Evolutionary conservation across 2,113 vertebrate genomes (phyloP), one percentile per base, ranked within the genome.

Genomic region (Onychostruthus taczanowskii): DNA sequence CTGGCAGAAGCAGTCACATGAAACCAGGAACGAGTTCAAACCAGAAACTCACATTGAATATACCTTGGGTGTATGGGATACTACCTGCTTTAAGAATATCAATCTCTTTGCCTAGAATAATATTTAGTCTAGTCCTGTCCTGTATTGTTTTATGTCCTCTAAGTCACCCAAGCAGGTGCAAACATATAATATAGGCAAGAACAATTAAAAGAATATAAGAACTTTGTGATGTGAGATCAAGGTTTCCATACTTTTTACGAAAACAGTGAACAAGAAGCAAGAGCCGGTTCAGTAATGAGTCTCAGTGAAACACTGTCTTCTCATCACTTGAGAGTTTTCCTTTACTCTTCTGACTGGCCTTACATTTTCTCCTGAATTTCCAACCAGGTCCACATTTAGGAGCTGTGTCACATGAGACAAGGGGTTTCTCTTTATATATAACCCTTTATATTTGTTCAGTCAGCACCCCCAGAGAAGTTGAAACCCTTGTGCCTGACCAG

Each of bases 401-500:
- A 44, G 6, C 6, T 22, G 9, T 61, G 33, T 37, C 44, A 35
- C 27, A 67, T 11, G 11, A 59, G 24, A 39, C 30, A 14, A 66
- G 20, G 10, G 19, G 14, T 43, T 50, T 59, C 17, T 44, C 26
- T 31, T 66, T 31, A 23, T 24, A 15, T 44, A 44, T 11, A 44
- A 44, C 22, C 26, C 17, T 44, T 59, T 44, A 5, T 37, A 27
- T 31, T 31, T 22, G 7, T 59, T 37, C 53, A 43, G 2, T 27
- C 37, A 52, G 33, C 13, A 33, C 4, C 7, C 21, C 21, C 9
- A 22, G 44, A 11, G 27, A 68, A 59, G 17, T 4, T 0, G 2
- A 35, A 41, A 18, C 21, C 9, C 37, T 50, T 68, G 21, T 31
- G 6, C 46, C 44, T 35, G 17, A 44, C 44, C 44, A 44, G 26